Conservation (phyloP, 2,888 invertebrate genomes). For the Pyrrhia umbra region DNA sequence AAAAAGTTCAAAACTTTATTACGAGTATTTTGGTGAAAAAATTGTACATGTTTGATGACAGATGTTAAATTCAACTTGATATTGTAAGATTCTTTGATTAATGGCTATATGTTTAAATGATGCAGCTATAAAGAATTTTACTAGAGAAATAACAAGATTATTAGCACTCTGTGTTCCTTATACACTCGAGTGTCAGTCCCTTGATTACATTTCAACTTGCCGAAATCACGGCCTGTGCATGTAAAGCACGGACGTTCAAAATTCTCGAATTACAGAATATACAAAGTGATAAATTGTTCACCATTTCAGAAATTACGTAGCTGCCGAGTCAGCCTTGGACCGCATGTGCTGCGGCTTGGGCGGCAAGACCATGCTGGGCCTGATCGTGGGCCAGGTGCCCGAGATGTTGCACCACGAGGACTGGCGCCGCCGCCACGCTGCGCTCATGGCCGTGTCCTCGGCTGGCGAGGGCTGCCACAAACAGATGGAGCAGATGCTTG, state of each 20-base stretch:
- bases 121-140: constrained; percentile 74
- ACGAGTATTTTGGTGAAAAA: no score
- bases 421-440: constrained; percentile 98
- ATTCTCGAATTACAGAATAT: no score
- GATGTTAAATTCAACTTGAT: background rate
- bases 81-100: constrained; percentile 73
- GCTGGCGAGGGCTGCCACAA: constrained; percentile 99
- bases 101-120: constrained; percentile 67
- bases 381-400: constrained; percentile 96
- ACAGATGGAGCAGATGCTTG: constrained; percentile 99
- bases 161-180: constrained; percentile 81
- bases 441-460: constrained; percentile 99
- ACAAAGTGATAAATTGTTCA: no score
- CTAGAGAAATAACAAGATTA: constrained; percentile 83
- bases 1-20: no score
- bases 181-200: constrained; percentile 87
- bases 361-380: constrained; percentile 96
- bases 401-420: constrained; percentile 95
- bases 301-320: constrained; percentile 97
- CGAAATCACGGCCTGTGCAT: no score
- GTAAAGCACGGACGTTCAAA: no score
- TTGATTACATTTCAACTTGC: constrained; percentile 72
- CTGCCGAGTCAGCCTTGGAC: constrained; percentile 99
- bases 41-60: no score
- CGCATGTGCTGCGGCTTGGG: constrained; percentile 99